Percentiles rank a stretch among this genome's conserved stretches.
Conservation (phyloP, 1,140 invertebrate genomes). For the Eriocheir sinensis region DNA sequence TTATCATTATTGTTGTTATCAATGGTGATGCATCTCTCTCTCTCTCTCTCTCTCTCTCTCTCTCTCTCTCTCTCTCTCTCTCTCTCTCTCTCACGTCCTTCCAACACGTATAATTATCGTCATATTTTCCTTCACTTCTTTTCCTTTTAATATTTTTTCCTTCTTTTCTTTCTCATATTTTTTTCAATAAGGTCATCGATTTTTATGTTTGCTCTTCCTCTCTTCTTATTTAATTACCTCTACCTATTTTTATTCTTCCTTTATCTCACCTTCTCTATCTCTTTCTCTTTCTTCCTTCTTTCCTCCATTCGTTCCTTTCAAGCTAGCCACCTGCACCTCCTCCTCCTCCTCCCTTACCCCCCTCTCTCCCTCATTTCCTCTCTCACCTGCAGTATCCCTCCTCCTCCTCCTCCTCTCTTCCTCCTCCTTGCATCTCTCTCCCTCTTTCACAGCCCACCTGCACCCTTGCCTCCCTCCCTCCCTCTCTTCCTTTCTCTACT, state of each 20-base stretch:
- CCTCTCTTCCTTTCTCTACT: not conserved
- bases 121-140: not conserved
- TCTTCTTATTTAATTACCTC: too few species aligned
- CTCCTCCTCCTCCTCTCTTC: too few species aligned
- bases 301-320: not conserved
- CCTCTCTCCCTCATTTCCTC: not conserved
- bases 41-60: not conserved
- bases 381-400: not conserved
- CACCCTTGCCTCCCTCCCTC: not conserved
- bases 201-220: too few species aligned
- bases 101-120: not conserved
- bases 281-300: not conserved
- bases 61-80: slow-evolving; percentile 22
- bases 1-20: too few species aligned
- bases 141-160: not conserved
- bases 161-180: not conserved
- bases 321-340: too few species aligned
- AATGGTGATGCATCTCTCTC: too few species aligned
- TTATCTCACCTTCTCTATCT: not conserved
- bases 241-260: too few species aligned
- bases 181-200: too few species aligned
- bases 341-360: not conserved
- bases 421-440: too few species aligned
- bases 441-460: not conserved
- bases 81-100: not conserved